Percentiles rank a stretch among this genome's conserved stretches.
These are phyloP conservation scores for Atrina japonica DNA, from an alignment of 2,888 invertebrate genomes.

Conservation along the genomic window DNA sequence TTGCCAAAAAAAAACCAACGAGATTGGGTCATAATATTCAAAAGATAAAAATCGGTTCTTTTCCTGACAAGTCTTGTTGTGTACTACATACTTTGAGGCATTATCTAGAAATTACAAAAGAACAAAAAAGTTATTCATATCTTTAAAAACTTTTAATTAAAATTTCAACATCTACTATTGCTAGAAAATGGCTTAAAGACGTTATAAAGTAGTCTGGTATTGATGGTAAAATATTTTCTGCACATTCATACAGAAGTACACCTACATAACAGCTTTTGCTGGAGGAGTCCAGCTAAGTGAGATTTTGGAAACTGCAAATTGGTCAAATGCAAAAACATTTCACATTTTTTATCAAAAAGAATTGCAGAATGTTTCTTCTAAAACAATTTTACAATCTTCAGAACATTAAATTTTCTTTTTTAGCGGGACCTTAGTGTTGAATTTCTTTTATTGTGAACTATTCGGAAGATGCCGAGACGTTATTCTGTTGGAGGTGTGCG, in stretches of 20 bases:
- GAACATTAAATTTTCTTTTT: no score
- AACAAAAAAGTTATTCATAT: slow-evolving; percentile 36
- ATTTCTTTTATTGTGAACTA: no score
- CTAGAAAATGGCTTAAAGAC: slow-evolving; percentile 43
- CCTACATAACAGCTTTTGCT: slow-evolving; percentile 25
- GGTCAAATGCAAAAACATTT: slow-evolving; percentile 20
- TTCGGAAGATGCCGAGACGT: no score
- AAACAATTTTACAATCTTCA: no score
- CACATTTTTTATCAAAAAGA: slow-evolving; percentile 12
- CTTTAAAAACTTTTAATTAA: slow-evolving; percentile 39
- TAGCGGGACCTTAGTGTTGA: no score
- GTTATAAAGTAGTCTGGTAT: slow-evolving; percentile 26
- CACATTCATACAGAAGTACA: slow-evolving; percentile 30
- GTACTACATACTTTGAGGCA: slow-evolving; percentile 36
- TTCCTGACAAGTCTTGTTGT: slow-evolving; percentile 22
- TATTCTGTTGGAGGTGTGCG: no score
- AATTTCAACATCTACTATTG: slow-evolving; percentile 23
- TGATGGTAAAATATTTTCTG: slow-evolving; percentile 19
- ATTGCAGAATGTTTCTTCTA: no score
- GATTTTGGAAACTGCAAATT: slow-evolving; percentile 13
- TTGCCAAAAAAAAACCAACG: slow-evolving; percentile 35
- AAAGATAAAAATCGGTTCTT: slow-evolving; percentile 2
- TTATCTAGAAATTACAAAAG: slow-evolving; percentile 19
- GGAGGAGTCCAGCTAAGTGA: slow-evolving; percentile 8
- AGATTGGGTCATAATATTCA: slow-evolving; percentile 10